Percentiles rank a stretch among this genome's conserved stretches.
Evolutionary conservation across 2,888 invertebrate species (phyloP).

Genomic region (Ischnura elegans): DNA sequence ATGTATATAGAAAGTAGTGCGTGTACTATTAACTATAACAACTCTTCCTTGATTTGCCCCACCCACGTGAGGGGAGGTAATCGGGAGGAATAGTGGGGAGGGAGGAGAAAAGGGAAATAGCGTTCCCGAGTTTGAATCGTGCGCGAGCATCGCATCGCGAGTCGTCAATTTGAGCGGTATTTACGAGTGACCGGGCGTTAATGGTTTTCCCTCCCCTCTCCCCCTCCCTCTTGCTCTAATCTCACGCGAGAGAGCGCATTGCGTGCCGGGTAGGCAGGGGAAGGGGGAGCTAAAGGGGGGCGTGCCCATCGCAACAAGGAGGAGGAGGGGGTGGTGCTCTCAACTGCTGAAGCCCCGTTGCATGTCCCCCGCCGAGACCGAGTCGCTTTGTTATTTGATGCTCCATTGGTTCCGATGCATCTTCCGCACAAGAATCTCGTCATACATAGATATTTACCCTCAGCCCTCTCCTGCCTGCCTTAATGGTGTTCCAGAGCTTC

Average conservation of each 20-base stretch:
- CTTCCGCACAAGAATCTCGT: no score
- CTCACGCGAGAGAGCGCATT: neutral
- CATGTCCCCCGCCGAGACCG: neutral
- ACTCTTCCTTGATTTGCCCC: no score
- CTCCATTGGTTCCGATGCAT: neutral
- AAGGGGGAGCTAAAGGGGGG: neutral
- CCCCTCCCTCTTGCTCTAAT: neutral
- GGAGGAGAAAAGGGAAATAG: neutral
- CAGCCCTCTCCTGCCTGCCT: no score
- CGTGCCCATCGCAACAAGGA: neutral
- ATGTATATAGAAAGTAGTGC: no score
- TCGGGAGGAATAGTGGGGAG: neutral
- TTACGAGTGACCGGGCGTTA: slow-evolving; percentile 12
- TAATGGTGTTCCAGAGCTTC: no score
- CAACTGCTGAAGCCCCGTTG: neutral
- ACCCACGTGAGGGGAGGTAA: no score
- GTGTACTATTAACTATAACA: no score
- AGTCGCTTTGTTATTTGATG: neutral
- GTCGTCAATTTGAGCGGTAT: neutral
- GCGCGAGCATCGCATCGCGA: neutral
- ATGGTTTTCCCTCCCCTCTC: neutral
- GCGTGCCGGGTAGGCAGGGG: neutral
- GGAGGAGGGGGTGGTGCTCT: no score
- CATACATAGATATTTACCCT: no score
- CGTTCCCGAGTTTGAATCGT: neutral